Percentiles rank a stretch among this genome's conserved stretches.
Conservation (phyloP, 2,113 vertebrate genomes). For the Epinephelus lanceolatus region DNA sequence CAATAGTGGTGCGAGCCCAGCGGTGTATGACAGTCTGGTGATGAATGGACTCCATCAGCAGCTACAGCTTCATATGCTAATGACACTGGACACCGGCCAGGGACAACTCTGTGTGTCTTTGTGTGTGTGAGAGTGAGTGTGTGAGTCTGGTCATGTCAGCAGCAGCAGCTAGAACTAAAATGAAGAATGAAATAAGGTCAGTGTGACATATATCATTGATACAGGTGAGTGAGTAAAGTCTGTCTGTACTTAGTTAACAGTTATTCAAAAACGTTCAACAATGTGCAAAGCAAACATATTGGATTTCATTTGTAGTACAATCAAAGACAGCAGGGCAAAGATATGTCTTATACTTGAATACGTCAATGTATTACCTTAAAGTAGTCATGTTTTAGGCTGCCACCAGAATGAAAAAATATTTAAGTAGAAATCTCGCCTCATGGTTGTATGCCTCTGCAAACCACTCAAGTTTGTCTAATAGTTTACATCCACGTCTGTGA, state of each 20-base stretch:
- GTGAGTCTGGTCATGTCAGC: slow-evolving; percentile 1
- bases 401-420: not conserved
- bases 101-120: slow-evolving; percentile 7
- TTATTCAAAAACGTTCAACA: not conserved
- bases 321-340: not conserved
- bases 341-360: not conserved
- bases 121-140: slow-evolving; percentile 14
- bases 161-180: not conserved
- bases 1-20: slow-evolving; percentile 28
- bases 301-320: not conserved
- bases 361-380: not conserved
- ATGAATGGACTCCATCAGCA: slow-evolving; percentile 64
- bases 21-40: slow-evolving; percentile 52
- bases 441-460: too few relatives aligned
- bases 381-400: not conserved
- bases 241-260: not conserved
- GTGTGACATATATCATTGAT: not conserved
- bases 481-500: too few relatives aligned
- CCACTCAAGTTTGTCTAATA: too few relatives aligned
- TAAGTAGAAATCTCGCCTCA: too few relatives aligned
- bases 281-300: not conserved
- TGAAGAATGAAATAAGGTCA: slow-evolving; percentile 4
- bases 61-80: slow-evolving; percentile 60
- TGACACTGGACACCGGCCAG: slow-evolving; percentile 53
- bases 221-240: not conserved